Conservation (phyloP, 1,140 invertebrate species). For the Lordiphosa mommai region DNA sequence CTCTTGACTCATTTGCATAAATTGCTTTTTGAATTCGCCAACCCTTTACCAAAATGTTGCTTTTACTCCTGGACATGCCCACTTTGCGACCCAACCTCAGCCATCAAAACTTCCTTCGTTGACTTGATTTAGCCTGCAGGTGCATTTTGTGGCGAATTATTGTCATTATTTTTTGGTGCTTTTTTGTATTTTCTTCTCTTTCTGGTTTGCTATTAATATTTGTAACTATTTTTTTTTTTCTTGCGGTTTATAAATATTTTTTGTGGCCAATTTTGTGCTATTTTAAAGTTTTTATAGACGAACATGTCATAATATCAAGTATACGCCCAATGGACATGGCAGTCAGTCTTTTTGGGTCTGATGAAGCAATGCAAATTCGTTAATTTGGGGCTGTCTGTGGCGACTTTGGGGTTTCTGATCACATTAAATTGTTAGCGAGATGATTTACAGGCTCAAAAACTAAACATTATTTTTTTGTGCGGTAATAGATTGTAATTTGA, state of each 20-base stretch:
- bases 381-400: constrained; percentile 11
- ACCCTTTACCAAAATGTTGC: constrained; percentile 41
- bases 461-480: constrained; percentile 20
- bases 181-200: constrained; percentile 20
- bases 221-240: constrained; percentile 48
- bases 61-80: constrained; percentile 54
- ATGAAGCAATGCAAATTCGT: constrained; percentile 40
- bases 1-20: constrained; percentile 72
- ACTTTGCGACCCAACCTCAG: constrained; percentile 38
- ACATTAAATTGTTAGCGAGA: constrained; percentile 35
- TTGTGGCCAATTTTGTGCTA: constrained; percentile 46
- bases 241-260: constrained; percentile 20
- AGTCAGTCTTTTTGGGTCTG: constrained; percentile 1
- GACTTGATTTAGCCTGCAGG: constrained; percentile 58
- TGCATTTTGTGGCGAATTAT: constrained; percentile 72
- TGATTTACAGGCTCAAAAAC: constrained; percentile 36
- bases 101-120: constrained; percentile 43
- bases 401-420: neutral
- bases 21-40: constrained; percentile 64
- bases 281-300: constrained; percentile 34
- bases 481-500: neutral
- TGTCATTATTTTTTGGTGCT: constrained; percentile 54
- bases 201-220: constrained; percentile 41
- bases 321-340: constrained; percentile 43
- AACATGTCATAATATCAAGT: constrained; percentile 54